Evolutionary conservation across 2,113 vertebrate genomes (phyloP).

Genomic region (Channa maculata): DNA sequence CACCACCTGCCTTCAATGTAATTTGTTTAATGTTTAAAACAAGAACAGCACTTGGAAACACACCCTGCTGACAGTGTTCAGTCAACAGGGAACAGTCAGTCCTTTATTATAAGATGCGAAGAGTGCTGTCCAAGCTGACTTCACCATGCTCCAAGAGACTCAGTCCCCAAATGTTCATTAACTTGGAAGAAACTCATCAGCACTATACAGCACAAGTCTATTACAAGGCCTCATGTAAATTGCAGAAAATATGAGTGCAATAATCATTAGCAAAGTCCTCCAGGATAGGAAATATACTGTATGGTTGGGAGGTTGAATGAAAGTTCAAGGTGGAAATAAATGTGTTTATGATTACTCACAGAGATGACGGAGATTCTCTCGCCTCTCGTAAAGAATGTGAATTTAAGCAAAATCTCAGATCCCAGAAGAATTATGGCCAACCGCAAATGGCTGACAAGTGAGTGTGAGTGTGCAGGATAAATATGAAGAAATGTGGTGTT

Average conservation of each 20-base stretch:
- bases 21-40: slow-evolving; percentile 29
- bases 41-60: slow-evolving; percentile 31
- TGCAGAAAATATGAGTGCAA: slow-evolving; percentile 60
- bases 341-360: slow-evolving; percentile 43
- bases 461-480: slow-evolving; percentile 18
- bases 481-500: slow-evolving; percentile 10
- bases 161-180: slow-evolving; percentile 65
- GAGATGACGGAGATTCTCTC: slow-evolving; percentile 5
- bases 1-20: slow-evolving; percentile 2
- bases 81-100: slow-evolving; percentile 44
- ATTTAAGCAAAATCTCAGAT: slow-evolving; percentile 7
- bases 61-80: slow-evolving; percentile 9
- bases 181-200: slow-evolving; percentile 58
- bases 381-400: background rate
- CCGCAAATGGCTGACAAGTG: slow-evolving; percentile 17
- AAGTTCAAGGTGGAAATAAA: slow-evolving; percentile 59
- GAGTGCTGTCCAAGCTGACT: slow-evolving; percentile 48
- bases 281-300: slow-evolving; percentile 39
- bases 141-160: slow-evolving; percentile 36
- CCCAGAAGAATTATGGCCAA: background rate
- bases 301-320: slow-evolving; percentile 59
- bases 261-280: slow-evolving; percentile 64
- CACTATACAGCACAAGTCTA: slow-evolving; percentile 38
- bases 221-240: slow-evolving; percentile 63
- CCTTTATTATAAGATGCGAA: slow-evolving; percentile 25